Evolutionary conservation across 2,888 invertebrate species (phyloP), one percentile per base, ranked within the genome.

Genomic region (Pandemis corylana): DNA sequence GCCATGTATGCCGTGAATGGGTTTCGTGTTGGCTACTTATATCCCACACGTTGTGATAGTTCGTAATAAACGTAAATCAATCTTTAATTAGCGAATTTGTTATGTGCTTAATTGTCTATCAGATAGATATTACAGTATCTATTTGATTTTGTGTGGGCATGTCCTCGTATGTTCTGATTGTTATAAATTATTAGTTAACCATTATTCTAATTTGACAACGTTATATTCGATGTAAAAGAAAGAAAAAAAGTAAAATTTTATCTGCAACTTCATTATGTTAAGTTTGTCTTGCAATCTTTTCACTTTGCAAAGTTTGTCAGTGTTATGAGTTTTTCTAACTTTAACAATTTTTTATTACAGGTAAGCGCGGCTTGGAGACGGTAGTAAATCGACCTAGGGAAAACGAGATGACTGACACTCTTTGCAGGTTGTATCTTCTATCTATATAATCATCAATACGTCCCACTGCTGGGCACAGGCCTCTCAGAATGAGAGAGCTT

Each of bases 281-380:
- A 67, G 13, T 61, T 72, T 67, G 51, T 64, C 68, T 59, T 59
- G 20, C 46, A 61, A 61, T 65, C n/a, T 69, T 61, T 64, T 61
- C 42, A 59, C 46, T 74, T 41, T 61, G 61, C 20, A 7, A 28
- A 59, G 41, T 56, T 59, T 56, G 6, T 12, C 15, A 66, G 9
- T 36, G 36, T 66, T 15, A 15, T 59, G 64, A 59, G 69, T 49
- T 69, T 73, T 61, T n/a, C 65, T 74, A 74, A 74, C 65, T 74
- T 70, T 61, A 42, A 15, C 20, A 36, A 65, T 15, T 53, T 65
- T 49, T 74, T 70, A 65, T 74, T 74, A 51, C 74, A 74, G 74
- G 74, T 74, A 74, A 74, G 73, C 28, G 36, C 56, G 49, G 65
- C 51, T 69, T 65, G n/a, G 59, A 59, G 67, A 53, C 61, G 44